phyloP scores from a whole-genome alignment of 2,888 invertebrate species.

The Fabriciana adippe region DNA sequence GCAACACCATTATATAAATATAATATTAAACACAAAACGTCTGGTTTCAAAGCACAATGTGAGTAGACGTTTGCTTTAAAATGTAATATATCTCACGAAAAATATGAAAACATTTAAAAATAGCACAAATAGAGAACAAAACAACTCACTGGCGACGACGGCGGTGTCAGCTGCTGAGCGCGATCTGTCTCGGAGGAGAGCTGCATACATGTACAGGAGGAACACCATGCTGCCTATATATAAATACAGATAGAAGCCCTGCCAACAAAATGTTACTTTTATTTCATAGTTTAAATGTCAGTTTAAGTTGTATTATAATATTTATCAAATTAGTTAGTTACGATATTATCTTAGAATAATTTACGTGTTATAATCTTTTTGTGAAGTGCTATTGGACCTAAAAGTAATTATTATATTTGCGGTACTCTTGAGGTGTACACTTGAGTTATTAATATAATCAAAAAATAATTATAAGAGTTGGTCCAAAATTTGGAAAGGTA shows the following conservation, averaged over 20 bases:
- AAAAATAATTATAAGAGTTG: too few relatives aligned
- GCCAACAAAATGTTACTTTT: slow-evolving; percentile 37
- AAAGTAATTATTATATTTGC: too few relatives aligned
- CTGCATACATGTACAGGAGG: slow-evolving; percentile 91
- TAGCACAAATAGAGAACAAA: slow-evolving; percentile 9
- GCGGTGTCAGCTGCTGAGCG: slow-evolving; percentile 73
- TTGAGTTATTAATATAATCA: too few relatives aligned
- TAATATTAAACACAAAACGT: not conserved
- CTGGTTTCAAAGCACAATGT: slow-evolving; percentile 4
- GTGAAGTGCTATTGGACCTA: too few relatives aligned
- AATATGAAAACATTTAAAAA: slow-evolving; percentile 17
- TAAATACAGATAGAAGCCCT: slow-evolving; percentile 93
- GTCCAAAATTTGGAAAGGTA: too few relatives aligned
- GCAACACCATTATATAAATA: too few relatives aligned
- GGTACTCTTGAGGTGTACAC: too few relatives aligned
- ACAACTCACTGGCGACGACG: slow-evolving; percentile 77
- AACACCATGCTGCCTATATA: slow-evolving; percentile 94
- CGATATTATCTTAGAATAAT: too few relatives aligned
- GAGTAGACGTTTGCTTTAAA: slow-evolving; percentile 3
- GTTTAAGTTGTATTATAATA: not conserved
- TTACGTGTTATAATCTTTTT: too few relatives aligned
- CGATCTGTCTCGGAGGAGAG: slow-evolving; percentile 86
- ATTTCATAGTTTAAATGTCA: not conserved
- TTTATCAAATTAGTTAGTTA: too few relatives aligned
- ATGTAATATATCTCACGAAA: slow-evolving; percentile 5